Evolutionary conservation across 2,888 invertebrate species (phyloP).

Genomic region (Galerucella pusilla): DNA sequence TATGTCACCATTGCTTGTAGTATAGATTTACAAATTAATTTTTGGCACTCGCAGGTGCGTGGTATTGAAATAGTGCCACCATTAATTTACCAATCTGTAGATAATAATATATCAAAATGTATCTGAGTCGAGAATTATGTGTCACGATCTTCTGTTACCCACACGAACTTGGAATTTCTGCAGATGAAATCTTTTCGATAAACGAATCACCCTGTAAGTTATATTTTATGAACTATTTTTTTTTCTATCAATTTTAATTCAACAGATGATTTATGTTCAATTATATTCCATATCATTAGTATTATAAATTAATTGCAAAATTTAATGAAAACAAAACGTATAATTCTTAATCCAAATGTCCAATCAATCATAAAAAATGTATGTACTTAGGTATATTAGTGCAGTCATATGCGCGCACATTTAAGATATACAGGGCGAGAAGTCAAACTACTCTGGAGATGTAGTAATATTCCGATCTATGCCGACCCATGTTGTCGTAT

Average conservation of each 20-base stretch:
- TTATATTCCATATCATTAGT: neutral
- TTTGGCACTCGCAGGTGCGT: too few species aligned
- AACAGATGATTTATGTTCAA: neutral
- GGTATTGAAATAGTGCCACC: too few species aligned
- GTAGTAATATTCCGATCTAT: slow-evolving; percentile 19
- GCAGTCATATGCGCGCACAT: slow-evolving; percentile 13
- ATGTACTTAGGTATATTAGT: neutral
- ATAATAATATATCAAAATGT: too few species aligned
- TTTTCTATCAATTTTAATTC: neutral
- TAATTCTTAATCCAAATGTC: neutral
- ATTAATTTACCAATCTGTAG: too few species aligned
- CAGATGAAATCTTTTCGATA: neutral
- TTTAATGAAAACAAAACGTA: neutral
- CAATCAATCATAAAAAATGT: neutral
- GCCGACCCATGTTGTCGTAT: slow-evolving; percentile 12
- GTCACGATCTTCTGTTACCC: too few species aligned
- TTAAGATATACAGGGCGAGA: slow-evolving; percentile 38
- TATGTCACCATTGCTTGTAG: too few species aligned
- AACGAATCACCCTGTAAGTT: neutral
- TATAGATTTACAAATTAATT: too few species aligned
- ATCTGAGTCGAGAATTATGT: too few species aligned
- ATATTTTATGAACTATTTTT: neutral
- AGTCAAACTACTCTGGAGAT: neutral
- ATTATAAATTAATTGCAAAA: neutral
- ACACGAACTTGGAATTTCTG: too few species aligned